phyloP scores from a whole-genome alignment of 1,140 invertebrate species.

The Papilio polytes region DNA sequence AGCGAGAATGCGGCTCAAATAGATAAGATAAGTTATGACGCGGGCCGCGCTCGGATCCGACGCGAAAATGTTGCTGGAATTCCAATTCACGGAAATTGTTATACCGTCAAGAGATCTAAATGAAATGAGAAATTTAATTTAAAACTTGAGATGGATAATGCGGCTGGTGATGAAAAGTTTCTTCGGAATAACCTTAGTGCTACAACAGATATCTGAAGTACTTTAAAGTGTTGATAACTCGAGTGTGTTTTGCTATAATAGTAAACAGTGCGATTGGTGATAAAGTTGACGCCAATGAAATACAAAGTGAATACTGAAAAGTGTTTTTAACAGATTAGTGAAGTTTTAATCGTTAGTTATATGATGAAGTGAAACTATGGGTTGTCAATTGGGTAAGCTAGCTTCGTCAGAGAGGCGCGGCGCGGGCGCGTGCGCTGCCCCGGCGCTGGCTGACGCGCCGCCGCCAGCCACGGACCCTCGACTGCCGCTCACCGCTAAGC shows the following conservation, averaged over 20 bases:
- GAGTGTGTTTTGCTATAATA: background rate
- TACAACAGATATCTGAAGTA: background rate
- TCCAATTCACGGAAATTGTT: conserved; percentile 32
- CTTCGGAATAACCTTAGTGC: background rate
- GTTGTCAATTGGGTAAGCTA: conserved; percentile 91
- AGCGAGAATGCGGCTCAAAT: conserved; percentile 14
- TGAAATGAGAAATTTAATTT: conserved; percentile 36
- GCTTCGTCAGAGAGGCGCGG: conserved; percentile 84
- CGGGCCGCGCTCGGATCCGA: conserved; percentile 14
- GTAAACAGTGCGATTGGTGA: background rate
- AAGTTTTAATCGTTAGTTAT: background rate
- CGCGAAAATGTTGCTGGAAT: conserved; percentile 35
- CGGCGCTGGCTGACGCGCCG: conserved; percentile 71
- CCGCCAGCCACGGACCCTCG: conserved; percentile 89
- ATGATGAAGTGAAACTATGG: conserved; percentile 83
- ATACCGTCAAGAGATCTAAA: conserved; percentile 27
- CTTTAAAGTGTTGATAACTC: background rate
- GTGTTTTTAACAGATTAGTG: background rate
- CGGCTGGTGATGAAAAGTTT: conserved; percentile 9
- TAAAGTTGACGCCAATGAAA: background rate
- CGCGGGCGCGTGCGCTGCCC: conserved; percentile 74
- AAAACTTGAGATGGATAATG: conserved; percentile 29
- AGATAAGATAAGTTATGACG: conserved; percentile 26
- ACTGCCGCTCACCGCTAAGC: conserved; percentile 92
- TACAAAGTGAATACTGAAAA: background rate